phyloP scores from a whole-genome alignment of 2,888 invertebrate genomes.

The Caenorhabditis afra region DNA sequence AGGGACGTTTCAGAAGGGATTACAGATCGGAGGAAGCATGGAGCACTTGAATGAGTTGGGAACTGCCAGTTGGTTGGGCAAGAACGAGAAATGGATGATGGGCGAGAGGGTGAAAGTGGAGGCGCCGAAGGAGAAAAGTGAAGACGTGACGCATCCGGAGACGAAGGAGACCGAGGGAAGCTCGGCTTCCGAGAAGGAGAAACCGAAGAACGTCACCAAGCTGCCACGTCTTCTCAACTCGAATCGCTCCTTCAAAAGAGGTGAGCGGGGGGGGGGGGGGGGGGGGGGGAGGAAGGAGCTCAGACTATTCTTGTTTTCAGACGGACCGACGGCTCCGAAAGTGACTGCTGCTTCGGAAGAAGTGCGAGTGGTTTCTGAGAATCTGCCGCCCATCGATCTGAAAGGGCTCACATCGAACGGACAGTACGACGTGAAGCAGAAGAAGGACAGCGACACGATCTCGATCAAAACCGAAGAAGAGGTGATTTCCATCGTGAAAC shows the following conservation, averaged over 20 bases:
- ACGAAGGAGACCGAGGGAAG: constrained; percentile 36
- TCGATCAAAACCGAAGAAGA: constrained; percentile 52
- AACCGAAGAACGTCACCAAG: constrained; percentile 24
- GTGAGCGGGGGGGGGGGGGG: too few relatives aligned
- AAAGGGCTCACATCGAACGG: constrained; percentile 15
- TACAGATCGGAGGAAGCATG: constrained; percentile 66
- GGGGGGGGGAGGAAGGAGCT: background rate
- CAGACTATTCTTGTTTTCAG: background rate
- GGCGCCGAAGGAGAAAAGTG: constrained; percentile 9
- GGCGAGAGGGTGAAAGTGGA: constrained; percentile 47
- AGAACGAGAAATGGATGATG: constrained; percentile 61
- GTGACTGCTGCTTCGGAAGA: constrained; percentile 3
- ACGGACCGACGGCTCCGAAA: constrained; percentile 7
- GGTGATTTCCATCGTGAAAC: constrained; percentile 46
- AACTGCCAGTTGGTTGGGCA: constrained; percentile 51
- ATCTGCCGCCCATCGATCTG: constrained; percentile 39
- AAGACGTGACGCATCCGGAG: constrained; percentile 21
- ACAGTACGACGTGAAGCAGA: background rate
- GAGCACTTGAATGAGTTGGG: constrained; percentile 61
- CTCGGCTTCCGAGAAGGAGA: constrained; percentile 22
- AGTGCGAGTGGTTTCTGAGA: constrained; percentile 8
- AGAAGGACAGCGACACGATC: constrained; percentile 38
- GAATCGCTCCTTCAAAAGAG: constrained; percentile 36
- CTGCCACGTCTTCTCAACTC: constrained; percentile 41
- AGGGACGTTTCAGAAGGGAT: background rate